These are phyloP conservation scores for Parambassis ranga DNA, from an alignment of 2,797 vertebrate species.

Conservation along the genomic window DNA sequence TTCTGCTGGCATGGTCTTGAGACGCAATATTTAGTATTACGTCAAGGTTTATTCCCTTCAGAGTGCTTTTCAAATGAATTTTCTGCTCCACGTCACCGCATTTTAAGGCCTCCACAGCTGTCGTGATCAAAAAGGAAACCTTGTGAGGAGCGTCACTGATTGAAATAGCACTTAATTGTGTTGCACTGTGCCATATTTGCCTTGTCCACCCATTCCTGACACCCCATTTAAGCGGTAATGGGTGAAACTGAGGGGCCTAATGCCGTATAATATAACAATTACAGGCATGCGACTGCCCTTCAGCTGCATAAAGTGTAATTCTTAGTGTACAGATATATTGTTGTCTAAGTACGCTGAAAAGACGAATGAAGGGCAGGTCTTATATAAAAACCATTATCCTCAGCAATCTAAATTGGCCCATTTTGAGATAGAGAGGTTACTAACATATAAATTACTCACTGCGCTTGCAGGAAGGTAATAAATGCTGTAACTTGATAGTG, in stretches of 20 bases:
- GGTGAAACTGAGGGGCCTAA: slow-evolving; percentile 70
- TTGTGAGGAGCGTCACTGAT: slow-evolving; percentile 64
- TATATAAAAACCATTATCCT: slow-evolving; percentile 50
- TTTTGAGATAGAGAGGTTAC: slow-evolving; percentile 41
- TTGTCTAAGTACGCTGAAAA: slow-evolving; percentile 32
- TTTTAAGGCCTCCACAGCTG: slow-evolving; percentile 62
- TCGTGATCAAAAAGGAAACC: slow-evolving; percentile 65
- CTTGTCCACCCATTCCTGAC: slow-evolving; percentile 57
- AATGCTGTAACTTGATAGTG: slow-evolving; percentile 44
- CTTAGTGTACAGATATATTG: slow-evolving; percentile 39
- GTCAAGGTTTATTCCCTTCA: slow-evolving; percentile 68
- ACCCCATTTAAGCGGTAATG: slow-evolving; percentile 62
- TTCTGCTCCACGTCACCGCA: slow-evolving; percentile 73
- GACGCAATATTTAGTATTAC: slow-evolving; percentile 66
- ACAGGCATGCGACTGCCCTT: slow-evolving; percentile 41
- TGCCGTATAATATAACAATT: slow-evolving; percentile 67
- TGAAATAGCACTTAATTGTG: slow-evolving; percentile 73
- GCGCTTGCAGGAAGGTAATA: slow-evolving; percentile 53
- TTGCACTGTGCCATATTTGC: slow-evolving; percentile 58
- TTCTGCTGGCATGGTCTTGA: slow-evolving; percentile 52
- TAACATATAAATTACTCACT: slow-evolving; percentile 44
- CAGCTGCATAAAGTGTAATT: slow-evolving; percentile 37
- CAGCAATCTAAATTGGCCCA: slow-evolving; percentile 64
- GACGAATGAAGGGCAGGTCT: slow-evolving; percentile 35
- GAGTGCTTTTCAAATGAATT: slow-evolving; percentile 78